Evolutionary conservation across 2,113 vertebrate species (phyloP), one percentile per base, ranked within the genome.

Genomic region (Gracilinanus agilis): DNA sequence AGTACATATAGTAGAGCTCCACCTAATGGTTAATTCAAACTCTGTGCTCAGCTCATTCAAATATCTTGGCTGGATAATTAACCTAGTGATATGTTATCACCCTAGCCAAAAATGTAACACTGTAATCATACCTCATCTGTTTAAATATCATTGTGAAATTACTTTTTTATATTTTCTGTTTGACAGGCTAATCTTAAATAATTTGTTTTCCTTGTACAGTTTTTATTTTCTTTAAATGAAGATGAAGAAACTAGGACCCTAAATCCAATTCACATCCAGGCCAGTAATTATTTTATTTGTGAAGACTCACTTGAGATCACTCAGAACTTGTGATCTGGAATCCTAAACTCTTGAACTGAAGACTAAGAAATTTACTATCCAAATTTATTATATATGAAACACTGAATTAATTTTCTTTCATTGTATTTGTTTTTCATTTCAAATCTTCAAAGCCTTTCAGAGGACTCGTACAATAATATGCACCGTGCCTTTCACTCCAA

Each of bases 371-470:
- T 19, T 49, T 3, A 54, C 11, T 40, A 44, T 56, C 44, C 67
- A 55, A 34, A 93, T 90, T 92, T 95, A 94, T 92, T 95, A 94
- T 92, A 29, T 25, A 58, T 95, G 91, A 91, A 95, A 92, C 40
- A 56, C 90, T 83, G 89, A 2, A 6, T 44, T 67, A 34, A 34
- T 83, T 94, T 90, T 23, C 93, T 94, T 83, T 90, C 53, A 54
- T 88, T 61, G 44, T 55, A 29, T 29, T 75, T 49, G 5, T 49
- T 75, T 91, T 55, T 24, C 24, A 54, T 95, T 96, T 75, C 24
- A 40, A 67, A 83, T 44, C 55, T 90, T 88, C 29, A 25, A 54
- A 89, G 67, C 54, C 90, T 58, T 93, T 92, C 93, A 56, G 7
- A 83, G 83, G 23, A 75, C 58, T 93, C 94, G 53, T 93, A 53